Evolutionary conservation across 2,797 vertebrate genomes (phyloP).

Genomic region (Nannoperca obscura): DNA sequence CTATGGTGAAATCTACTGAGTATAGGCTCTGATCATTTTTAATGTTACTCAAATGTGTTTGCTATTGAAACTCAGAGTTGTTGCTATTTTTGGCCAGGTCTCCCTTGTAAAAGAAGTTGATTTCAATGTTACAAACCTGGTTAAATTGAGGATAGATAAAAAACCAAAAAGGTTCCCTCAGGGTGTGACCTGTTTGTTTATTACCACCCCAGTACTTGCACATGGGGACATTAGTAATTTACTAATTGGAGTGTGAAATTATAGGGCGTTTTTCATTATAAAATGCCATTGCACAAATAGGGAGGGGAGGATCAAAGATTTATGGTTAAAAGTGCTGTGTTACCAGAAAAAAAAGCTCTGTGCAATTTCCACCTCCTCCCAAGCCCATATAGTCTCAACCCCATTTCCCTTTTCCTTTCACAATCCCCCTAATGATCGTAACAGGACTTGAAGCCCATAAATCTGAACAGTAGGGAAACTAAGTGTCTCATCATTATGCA

Average conservation of each 20-base stretch:
- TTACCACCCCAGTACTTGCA: constrained; percentile 25
- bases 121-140: no score
- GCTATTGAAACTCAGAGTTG: no score
- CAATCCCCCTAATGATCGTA: constrained; percentile 78
- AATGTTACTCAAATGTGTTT: no score
- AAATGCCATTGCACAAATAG: constrained; percentile 73
- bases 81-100: no score
- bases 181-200: constrained; percentile 62
- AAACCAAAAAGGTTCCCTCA: constrained; percentile 14
- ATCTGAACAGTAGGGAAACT: constrained; percentile 78
- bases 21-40: no score
- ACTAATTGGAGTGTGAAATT: constrained; percentile 83
- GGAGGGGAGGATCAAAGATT: constrained; percentile 78
- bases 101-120: no score
- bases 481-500: constrained; percentile 82
- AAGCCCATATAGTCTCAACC: constrained; percentile 64
- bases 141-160: no score
- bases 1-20: no score
- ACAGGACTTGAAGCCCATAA: constrained; percentile 77
- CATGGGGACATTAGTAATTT: constrained; percentile 68
- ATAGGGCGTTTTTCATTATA: constrained; percentile 64
- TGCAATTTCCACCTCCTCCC: constrained; percentile 67
- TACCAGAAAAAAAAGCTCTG: constrained; percentile 62
- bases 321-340: constrained; percentile 77
- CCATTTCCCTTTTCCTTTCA: constrained; percentile 71